These are phyloP conservation scores for Holothuria glaberrima DNA, from an alignment of 35 echinoderm and acorn worm species.

Conservation along the genomic window DNA sequence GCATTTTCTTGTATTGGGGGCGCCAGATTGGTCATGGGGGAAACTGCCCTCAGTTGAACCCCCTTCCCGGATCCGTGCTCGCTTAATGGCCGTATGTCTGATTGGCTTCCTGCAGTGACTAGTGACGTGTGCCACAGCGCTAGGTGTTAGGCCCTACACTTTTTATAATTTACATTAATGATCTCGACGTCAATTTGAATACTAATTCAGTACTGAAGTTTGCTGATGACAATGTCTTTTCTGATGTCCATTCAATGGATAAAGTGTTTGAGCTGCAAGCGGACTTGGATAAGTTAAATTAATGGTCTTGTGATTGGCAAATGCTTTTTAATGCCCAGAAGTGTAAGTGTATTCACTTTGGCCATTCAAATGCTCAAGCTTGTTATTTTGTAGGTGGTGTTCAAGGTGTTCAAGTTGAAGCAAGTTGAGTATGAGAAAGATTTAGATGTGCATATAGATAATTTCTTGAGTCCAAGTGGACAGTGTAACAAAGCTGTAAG, in stretches of 20 bases:
- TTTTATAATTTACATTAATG: no score
- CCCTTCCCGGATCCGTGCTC: no score
- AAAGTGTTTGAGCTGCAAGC: background rate
- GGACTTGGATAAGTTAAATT: background rate
- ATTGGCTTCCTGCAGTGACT: conserved; percentile 22
- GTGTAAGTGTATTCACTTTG: background rate
- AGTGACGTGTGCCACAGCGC: conserved; percentile 46
- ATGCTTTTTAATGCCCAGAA: background rate
- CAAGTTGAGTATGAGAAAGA: background rate
- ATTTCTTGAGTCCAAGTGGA: background rate
- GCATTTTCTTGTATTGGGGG: no score
- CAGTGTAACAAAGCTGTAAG: no score
- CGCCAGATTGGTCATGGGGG: no score
- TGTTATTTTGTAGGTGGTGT: background rate
- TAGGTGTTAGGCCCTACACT: no score
- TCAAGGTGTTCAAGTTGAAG: background rate
- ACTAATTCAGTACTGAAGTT: conserved; percentile 23
- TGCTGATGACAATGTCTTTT: conserved; percentile 37
- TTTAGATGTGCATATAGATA: background rate
- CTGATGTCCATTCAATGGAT: background rate
- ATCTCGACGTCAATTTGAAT: no score
- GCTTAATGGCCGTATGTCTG: conserved; percentile 31
- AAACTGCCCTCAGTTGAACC: no score
- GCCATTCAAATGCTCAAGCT: background rate
- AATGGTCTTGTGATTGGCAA: conserved; percentile 2